A percentile compares a stretch with the other conserved stretches of the same genome.
Conservation (phyloP, 2,113 vertebrate genomes). For the Pelusios castaneus region DNA sequence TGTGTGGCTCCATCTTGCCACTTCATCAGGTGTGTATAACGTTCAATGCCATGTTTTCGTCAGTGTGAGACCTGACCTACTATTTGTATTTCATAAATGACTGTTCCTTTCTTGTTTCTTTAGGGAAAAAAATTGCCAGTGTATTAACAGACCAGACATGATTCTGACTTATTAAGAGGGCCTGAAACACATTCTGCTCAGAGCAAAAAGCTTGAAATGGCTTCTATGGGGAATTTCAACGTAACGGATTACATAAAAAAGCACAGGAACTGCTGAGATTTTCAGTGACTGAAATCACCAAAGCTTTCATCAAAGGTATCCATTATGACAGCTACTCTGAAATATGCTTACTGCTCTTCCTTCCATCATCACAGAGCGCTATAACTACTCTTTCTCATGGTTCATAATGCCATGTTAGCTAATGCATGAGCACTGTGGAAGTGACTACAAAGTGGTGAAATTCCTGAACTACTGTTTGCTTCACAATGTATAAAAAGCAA, state of each 20-base stretch:
- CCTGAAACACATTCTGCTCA: not conserved
- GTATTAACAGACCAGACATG: not conserved
- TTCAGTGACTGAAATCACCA: not conserved
- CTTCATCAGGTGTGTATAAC: not conserved
- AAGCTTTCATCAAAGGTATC: not conserved
- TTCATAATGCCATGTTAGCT: not conserved
- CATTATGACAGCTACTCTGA: not conserved
- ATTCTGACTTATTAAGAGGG: not conserved
- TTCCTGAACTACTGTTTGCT: not conserved
- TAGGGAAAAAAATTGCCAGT: not conserved
- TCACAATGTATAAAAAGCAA: not conserved
- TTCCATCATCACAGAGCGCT: not conserved
- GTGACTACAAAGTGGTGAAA: not conserved
- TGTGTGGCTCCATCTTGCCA: not conserved
- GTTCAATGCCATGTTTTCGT: not conserved
- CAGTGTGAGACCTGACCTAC: not conserved
- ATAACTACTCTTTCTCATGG: not conserved
- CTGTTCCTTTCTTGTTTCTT: not conserved
- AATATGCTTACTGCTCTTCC: rapidly evolving
- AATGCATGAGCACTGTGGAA: not conserved
- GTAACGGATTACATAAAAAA: not conserved
- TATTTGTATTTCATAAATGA: not conserved
- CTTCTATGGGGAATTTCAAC: not conserved
- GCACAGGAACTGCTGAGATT: not conserved
- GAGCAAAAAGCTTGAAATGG: not conserved